Base-by-base conservation (phyloP, 2,888 invertebrate genomes). In the Drosophila longiperda region DNA sequence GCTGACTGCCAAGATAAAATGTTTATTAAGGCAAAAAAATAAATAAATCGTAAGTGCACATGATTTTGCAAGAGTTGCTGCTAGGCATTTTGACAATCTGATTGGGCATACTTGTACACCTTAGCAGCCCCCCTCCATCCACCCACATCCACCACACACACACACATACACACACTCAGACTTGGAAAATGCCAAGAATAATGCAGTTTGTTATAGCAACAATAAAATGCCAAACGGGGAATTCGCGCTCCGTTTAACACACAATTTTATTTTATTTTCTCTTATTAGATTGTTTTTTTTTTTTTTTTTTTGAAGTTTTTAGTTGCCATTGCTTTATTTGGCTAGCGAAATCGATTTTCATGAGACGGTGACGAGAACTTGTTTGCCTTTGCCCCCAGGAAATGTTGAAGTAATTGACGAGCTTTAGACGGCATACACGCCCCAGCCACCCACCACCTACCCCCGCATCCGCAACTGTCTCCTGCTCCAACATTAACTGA, bases 331-430 rank as follows among this genome's bases (percentile, higher is more conserved):
- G 42, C 60, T 72, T 57, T 45, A 55, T 73, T 67, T 74, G 59
- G 59, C 29, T 42, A 63, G 15, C 62, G 50, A 34, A 78, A 78
- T 78, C 78, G 78, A 78, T 78, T 72, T 80, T 78, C 67, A 63
- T 53, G 62, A 58, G 52, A 63, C 79, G 78, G 78, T 78, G 77
- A 78, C 80, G 67, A 80, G 67, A 67, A 65, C 34, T 76, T 80
- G 80, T 82, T 80, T 74, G 71, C 75, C 64, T 78, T 66, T 38
- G 53, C 66, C 79, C 53, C 52, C 68, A 75, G 83, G 82, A 80
- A 82, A 79, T 68, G 66, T 52, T 79, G 45, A 75, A 82, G 66
- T 82, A 80, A 80, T 80, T 75, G 80, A 82, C 83, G 71, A 81
- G 55, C 61, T 66, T 67, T 78, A 71, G 74, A 81, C 82, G 62